A percentile compares a stretch with the other conserved stretches of the same genome.
Conservation (phyloP, 2,888 invertebrate species). For the Apodemia hepburni region DNA sequence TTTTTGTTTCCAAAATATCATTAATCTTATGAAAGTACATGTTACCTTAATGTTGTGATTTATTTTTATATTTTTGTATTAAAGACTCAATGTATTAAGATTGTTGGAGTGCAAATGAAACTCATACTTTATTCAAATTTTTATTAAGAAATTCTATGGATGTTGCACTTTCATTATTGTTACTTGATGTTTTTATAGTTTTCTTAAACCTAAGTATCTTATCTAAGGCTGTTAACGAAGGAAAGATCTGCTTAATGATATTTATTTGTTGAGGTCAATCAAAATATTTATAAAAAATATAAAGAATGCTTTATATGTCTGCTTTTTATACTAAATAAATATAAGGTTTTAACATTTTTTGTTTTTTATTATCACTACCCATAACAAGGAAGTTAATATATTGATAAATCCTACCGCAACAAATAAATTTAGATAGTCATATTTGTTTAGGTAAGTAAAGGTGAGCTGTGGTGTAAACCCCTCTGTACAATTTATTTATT, state of each 20-base stretch:
- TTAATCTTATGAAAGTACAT: no score
- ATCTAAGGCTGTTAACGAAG: constrained; percentile 3
- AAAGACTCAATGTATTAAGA: neutral
- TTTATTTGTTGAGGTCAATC: neutral
- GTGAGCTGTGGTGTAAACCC: no score
- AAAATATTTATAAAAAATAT: neutral
- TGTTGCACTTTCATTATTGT: constrained; percentile 30
- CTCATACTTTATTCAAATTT: neutral
- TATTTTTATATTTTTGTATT: constrained; percentile 10
- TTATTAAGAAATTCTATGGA: neutral
- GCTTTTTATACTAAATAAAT: constrained; percentile 6
- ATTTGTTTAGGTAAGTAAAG: no score
- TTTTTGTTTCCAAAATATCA: no score
- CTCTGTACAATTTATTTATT: no score
- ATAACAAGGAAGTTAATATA: no score
- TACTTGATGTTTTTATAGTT: constrained; percentile 29
- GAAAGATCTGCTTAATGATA: neutral
- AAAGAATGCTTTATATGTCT: constrained; percentile 4
- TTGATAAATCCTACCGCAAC: no score
- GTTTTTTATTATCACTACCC: neutral
- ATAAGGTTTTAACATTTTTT: neutral
- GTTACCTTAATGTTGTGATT: neutral
- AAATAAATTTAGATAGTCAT: no score
- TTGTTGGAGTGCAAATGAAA: neutral
- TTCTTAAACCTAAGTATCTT: constrained; percentile 24